Base-by-base conservation (phyloP, 1,140 invertebrate species). In the Lepidostoma basale region DNA sequence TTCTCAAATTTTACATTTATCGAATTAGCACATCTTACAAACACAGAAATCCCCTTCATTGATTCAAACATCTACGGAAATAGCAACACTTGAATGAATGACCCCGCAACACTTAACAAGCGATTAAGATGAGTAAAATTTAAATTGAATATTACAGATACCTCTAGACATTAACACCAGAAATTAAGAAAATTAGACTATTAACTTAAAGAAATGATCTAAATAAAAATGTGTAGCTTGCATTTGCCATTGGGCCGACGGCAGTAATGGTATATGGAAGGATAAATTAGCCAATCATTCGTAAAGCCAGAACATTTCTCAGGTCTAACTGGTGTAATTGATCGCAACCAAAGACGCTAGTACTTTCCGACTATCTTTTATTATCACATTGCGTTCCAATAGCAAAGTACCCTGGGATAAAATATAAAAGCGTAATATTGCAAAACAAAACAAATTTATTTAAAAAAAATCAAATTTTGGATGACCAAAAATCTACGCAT, bases 111-210 rank as follows among this genome's bases (percentile, higher is more conserved):
- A n/a, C n/a, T n/a, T 28, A 58, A 26, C 59, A 66, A 66, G 64
- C 64, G 52, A 66, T n/a, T n/a, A n/a, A n/a, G n/a, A n/a, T 52
- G 45, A 66, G 39, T 66, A 66, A 58, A 54, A 58, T 66, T 44
- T 33, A 54, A 66, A 66, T 58, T 33, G 64, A 66, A 28, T 40
- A 66, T 66, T 44, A 62, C 59, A 45, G 39, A 45, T 66, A 58
- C 49, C 64, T 66, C 64, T 66, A 66, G 64, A 66, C 64, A 66
- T 66, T 58, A 66, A 66, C 64, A 66, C 64, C 64, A 66, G 64
- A 66, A 66, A 40, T 65, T 42, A 54, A 66, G 39, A 10, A 65
- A 65, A 65, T 65, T 65, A 65, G 47, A 65, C 62, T 65, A 65
- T 54, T 65, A 65, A 65, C 62, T 65, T 56, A 65, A 65, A 65